A percentile compares a stretch with the other conserved stretches of the same genome.
Conservation (phyloP, 2,888 invertebrate genomes). For the Therioaphis trifolii region DNA sequence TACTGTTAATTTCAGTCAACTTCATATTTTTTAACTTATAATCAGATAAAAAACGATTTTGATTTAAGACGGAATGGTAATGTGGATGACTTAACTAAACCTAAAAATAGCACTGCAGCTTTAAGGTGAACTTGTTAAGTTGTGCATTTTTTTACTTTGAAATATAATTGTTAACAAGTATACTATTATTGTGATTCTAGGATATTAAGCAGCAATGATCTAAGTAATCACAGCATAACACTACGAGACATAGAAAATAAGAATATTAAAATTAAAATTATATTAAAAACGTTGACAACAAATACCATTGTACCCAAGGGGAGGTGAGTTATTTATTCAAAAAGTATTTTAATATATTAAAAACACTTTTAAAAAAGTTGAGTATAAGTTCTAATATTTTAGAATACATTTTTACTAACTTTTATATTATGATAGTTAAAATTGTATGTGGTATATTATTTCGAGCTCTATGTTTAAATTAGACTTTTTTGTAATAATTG, state of each 20-base stretch:
- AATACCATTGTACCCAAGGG: neutral
- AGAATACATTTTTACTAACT: too few relatives aligned
- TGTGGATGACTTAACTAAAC: constrained; percentile 53
- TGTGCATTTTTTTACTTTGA: neutral
- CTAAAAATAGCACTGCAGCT: constrained; percentile 49
- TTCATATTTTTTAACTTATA: constrained; percentile 59
- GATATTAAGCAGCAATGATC: constrained; percentile 34
- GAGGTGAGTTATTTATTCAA: constrained; percentile 41
- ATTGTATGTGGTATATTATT: too few relatives aligned
- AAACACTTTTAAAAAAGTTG: too few relatives aligned
- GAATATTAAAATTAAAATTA: constrained; percentile 5
- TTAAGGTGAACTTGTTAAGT: constrained; percentile 63
- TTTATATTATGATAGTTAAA: too few relatives aligned
- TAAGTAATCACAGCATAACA: constrained; percentile 1
- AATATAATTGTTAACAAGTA: neutral
- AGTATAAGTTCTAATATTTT: too few relatives aligned
- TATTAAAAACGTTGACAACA: neutral
- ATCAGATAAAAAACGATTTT: neutral
- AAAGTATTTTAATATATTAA: too few relatives aligned
- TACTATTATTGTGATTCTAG: constrained; percentile 3
- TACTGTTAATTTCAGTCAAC: constrained; percentile 41
- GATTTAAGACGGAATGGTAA: constrained; percentile 23
- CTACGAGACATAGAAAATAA: neutral
- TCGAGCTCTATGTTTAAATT: too few relatives aligned
- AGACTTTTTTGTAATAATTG: too few relatives aligned